Evolutionary conservation across 2,797 vertebrate species (phyloP).

Genomic region (Myotis vivesi): DNA sequence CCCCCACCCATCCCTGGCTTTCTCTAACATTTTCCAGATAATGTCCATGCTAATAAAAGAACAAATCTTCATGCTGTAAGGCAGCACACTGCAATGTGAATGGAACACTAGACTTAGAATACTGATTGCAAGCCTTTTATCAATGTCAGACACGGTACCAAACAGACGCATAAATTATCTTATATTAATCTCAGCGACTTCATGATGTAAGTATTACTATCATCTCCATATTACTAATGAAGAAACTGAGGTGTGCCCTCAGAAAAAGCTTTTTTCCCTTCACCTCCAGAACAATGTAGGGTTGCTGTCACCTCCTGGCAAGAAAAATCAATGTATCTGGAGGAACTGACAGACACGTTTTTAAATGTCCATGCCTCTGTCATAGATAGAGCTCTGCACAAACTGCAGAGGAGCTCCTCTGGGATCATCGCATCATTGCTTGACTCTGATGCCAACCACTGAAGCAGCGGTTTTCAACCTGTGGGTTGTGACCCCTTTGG

Average conservation of each 20-base stretch:
- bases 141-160: conserved; percentile 44
- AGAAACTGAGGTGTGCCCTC: conserved; percentile 40
- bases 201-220: neutral
- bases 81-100: neutral
- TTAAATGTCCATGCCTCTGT: neutral
- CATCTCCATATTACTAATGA: neutral
- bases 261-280: neutral
- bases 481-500: too few relatives aligned
- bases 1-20: neutral
- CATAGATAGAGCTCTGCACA: neutral
- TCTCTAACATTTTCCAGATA: conserved; percentile 15
- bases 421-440: neutral
- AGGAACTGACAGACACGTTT: neutral
- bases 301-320: neutral
- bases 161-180: conserved; percentile 64
- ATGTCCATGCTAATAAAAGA: conserved; percentile 56
- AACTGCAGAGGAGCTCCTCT: neutral
- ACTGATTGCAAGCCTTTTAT: conserved; percentile 66
- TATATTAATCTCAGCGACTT: conserved; percentile 56
- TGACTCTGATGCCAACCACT: neutral
- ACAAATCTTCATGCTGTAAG: conserved; percentile 6
- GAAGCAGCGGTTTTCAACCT: neutral
- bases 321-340: neutral
- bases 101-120: conserved; percentile 13
- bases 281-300: neutral